Evolutionary conservation across 2,888 invertebrate species (phyloP).

Genomic region (Salpingus planirostris): DNA sequence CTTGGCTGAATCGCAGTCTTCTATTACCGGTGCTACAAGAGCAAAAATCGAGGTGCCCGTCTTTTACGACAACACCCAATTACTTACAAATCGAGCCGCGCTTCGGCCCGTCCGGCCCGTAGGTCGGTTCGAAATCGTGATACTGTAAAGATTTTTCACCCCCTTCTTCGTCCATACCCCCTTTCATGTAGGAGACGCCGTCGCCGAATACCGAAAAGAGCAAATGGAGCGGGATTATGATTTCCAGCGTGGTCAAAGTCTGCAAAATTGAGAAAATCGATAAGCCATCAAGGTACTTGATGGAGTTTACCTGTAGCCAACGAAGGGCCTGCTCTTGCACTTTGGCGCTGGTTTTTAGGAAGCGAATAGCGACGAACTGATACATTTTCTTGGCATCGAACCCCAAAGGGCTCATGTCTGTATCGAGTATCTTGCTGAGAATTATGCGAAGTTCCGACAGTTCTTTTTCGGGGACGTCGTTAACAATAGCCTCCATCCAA

Average conservation of each 20-base stretch:
- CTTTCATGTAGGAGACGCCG: constrained; percentile 69
- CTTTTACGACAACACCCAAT: constrained; percentile 1
- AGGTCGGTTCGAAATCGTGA: constrained; percentile 32
- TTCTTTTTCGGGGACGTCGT: constrained; percentile 85
- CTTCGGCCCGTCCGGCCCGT: constrained; percentile 39
- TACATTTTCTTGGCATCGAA: constrained; percentile 94
- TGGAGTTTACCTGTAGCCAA: constrained; percentile 69
- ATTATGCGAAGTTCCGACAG: constrained; percentile 74
- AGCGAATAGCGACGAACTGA: constrained; percentile 82
- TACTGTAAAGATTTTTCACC: constrained; percentile 39
- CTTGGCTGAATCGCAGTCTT: constrained; percentile 55
- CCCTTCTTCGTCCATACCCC: constrained; percentile 42
- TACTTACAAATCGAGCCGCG: constrained; percentile 50
- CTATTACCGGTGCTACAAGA: constrained; percentile 53
- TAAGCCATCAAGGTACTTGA: not conserved
- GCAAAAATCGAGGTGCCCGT: constrained; percentile 14
- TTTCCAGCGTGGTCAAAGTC: constrained; percentile 81
- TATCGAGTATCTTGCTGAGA: constrained; percentile 88
- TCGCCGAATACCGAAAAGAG: constrained; percentile 85
- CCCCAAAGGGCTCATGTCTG: constrained; percentile 89
- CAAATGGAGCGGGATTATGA: constrained; percentile 78
- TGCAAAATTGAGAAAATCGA: constrained; percentile 41
- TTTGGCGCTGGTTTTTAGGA: constrained; percentile 68
- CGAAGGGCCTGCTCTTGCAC: constrained; percentile 82
- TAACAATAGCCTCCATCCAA: constrained; percentile 97